These are phyloP conservation scores for Tetragnatha montana DNA, from an alignment of 2,888 invertebrate genomes.

Conservation along the genomic window DNA sequence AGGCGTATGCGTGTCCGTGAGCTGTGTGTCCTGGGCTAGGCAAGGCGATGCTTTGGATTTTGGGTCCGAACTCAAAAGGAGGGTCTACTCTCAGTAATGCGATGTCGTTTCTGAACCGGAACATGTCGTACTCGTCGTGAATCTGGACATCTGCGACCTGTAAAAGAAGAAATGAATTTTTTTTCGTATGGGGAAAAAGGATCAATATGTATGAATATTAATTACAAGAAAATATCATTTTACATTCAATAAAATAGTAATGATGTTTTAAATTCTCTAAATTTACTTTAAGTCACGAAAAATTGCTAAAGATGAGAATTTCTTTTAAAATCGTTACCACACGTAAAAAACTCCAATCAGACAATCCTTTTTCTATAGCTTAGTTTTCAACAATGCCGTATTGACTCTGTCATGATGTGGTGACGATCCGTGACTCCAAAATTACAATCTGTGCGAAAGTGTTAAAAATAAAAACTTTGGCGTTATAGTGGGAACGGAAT, in stretches of 20 bases:
- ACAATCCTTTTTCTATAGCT: too few species aligned
- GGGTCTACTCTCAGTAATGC: slow-evolving; percentile 68
- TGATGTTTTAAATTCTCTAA: too few species aligned
- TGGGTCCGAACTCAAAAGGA: slow-evolving; percentile 60
- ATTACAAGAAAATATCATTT: too few species aligned
- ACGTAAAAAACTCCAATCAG: too few species aligned
- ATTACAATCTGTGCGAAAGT: neutral
- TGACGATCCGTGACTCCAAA: neutral
- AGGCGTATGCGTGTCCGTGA: slow-evolving; percentile 68
- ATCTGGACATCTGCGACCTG: slow-evolving; percentile 65
- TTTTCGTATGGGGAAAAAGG: neutral
- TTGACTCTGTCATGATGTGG: too few species aligned
- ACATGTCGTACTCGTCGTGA: slow-evolving; percentile 60
- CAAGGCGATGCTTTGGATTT: slow-evolving; percentile 65
- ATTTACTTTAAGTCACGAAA: too few species aligned
- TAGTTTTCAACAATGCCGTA: too few species aligned
- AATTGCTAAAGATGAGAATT: too few species aligned
- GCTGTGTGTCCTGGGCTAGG: slow-evolving; percentile 49
- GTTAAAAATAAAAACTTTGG: too few species aligned
- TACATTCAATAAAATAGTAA: too few species aligned
- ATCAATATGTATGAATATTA: neutral
- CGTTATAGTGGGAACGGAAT: too few species aligned
- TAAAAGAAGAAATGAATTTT: neutral
- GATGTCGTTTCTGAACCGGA: slow-evolving; percentile 70
- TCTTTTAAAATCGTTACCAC: too few species aligned